Percentiles rank a stretch among this genome's conserved stretches.
These are phyloP conservation scores for Epistrophe grossulariae DNA, from an alignment of 2,888 invertebrate genomes.

Conservation along the genomic window DNA sequence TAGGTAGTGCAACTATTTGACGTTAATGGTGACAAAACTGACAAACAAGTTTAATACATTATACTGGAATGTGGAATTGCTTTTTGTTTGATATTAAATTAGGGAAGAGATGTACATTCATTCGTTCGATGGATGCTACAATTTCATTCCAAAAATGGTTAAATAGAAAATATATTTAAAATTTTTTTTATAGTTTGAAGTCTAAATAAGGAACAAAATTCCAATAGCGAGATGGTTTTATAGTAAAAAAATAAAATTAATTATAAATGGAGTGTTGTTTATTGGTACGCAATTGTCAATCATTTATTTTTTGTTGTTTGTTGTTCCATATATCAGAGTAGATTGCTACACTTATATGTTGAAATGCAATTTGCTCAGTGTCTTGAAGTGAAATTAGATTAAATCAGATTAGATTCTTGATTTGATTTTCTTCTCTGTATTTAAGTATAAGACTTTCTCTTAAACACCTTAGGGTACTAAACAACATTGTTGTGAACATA, in stretches of 20 bases:
- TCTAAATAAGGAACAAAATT: slow-evolving; percentile 24
- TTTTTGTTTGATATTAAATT: slow-evolving; percentile 14
- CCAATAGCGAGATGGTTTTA: background rate
- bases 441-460: slow-evolving; percentile 17
- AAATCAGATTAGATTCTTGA: slow-evolving; percentile 15
- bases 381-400: slow-evolving; percentile 37
- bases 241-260: background rate
- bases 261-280: background rate
- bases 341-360: background rate
- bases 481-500: slow-evolving; percentile 3
- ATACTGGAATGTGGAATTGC: slow-evolving; percentile 51
- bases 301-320: background rate
- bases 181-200: background rate
- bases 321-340: background rate
- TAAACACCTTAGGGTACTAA: background rate
- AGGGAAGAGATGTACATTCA: slow-evolving; percentile 1
- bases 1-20: slow-evolving; percentile 19
- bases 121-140: slow-evolving; percentile 5
- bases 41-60: slow-evolving; percentile 34
- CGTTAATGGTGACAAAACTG: slow-evolving; percentile 21
- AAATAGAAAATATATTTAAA: slow-evolving; percentile 52
- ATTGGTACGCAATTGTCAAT: slow-evolving; percentile 50
- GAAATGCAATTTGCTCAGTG: slow-evolving; percentile 19
- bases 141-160: slow-evolving; percentile 39
- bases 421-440: slow-evolving; percentile 9